Conservation (phyloP, 2,113 vertebrate genomes). For the Syrrhaptes paradoxus region DNA sequence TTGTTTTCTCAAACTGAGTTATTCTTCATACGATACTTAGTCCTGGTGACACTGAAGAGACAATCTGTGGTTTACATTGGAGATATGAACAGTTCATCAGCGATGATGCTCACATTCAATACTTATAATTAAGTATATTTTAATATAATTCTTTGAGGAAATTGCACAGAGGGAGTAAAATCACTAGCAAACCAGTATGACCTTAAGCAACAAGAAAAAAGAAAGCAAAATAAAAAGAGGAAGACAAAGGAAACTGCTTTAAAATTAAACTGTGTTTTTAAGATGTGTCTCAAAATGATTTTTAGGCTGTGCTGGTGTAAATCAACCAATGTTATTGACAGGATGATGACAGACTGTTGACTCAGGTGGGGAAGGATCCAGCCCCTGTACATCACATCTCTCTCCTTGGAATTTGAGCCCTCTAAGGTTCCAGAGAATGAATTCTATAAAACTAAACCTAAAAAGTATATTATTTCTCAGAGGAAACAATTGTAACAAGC, state of each 20-base stretch:
- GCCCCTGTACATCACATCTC: background rate
- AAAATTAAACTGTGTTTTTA: constrained; percentile 15
- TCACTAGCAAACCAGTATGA: background rate
- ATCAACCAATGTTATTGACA: background rate
- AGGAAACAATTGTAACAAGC: constrained; percentile 58
- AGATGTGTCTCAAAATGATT: background rate
- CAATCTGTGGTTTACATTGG: background rate
- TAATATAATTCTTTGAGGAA: background rate
- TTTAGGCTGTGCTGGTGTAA: background rate
- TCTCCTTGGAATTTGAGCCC: constrained; percentile 5
- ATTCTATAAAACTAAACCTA: constrained; percentile 62
- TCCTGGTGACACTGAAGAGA: background rate
- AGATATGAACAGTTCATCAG: background rate
- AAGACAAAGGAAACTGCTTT: background rate
- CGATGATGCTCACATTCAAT: accelerated
- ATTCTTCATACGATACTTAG: background rate
- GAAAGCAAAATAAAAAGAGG: background rate
- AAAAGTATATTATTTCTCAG: constrained; percentile 69
- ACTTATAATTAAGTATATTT: background rate
- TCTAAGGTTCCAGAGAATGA: constrained; percentile 56
- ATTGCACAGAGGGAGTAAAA: background rate
- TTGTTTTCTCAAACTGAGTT: background rate
- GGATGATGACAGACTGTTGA: background rate
- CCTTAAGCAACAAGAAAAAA: background rate
- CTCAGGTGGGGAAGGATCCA: background rate